Conservation (phyloP, 2,797 vertebrate species). For the Poliocrania exsul region DNA sequence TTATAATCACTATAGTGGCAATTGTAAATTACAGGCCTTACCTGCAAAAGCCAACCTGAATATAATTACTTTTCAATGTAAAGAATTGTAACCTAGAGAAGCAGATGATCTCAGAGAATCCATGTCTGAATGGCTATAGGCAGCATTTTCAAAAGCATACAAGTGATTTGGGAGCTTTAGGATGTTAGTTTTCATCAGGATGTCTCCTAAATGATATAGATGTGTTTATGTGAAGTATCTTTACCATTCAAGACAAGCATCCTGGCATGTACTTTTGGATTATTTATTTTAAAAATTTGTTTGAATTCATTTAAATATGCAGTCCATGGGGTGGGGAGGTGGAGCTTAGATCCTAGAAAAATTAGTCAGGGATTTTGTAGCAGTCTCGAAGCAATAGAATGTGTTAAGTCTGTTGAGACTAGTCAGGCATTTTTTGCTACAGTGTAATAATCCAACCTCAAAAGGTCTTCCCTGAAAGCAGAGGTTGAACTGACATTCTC, state of each 20-base stretch:
- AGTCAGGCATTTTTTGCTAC: not conserved
- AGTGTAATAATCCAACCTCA: not conserved
- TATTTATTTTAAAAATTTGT: not conserved
- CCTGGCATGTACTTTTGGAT: not conserved
- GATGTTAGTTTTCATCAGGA: not conserved
- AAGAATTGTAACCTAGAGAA: not conserved
- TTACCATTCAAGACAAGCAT: not conserved
- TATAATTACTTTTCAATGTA: not conserved
- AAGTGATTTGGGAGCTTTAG: not conserved
- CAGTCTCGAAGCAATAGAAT: not conserved
- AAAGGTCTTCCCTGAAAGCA: not conserved
- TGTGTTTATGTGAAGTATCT: not conserved
- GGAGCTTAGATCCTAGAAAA: not conserved
- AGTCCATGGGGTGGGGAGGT: accelerated
- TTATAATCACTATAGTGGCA: not conserved
- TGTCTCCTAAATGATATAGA: not conserved
- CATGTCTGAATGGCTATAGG: not conserved
- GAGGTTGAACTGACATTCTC: not conserved
- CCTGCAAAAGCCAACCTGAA: not conserved
- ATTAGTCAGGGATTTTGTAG: not conserved
- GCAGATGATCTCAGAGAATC: not conserved
- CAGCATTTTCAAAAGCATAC: not conserved
- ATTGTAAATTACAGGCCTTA: not conserved
- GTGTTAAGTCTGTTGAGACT: not conserved
- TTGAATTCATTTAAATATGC: not conserved